These are phyloP conservation scores for Brachypterus glaber DNA, from an alignment of 2,888 invertebrate genomes.

Conservation along the genomic window DNA sequence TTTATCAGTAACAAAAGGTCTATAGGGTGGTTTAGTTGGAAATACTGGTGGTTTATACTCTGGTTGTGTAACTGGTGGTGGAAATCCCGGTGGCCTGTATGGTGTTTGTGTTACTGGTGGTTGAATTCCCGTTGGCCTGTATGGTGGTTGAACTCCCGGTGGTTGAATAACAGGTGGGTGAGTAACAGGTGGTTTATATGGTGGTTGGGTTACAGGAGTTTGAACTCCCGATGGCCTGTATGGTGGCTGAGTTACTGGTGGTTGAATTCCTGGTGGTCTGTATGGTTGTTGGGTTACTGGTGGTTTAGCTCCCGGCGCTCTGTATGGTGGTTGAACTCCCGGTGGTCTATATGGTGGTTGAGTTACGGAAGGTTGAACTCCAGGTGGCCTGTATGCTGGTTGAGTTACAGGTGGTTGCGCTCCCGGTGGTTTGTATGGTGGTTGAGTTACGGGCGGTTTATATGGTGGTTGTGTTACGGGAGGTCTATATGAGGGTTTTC, in stretches of 20 bases:
- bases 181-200: conserved; percentile 3
- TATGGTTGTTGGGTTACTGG: not conserved
- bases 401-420: not conserved
- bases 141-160: conserved; percentile 9
- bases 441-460: not conserved
- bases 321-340: not conserved
- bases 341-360: conserved; percentile 6
- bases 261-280: conserved; percentile 1
- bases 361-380: too few relatives aligned
- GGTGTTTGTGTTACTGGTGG: conserved; percentile 5
- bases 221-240: conserved; percentile 1
- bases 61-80: conserved; percentile 37
- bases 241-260: conserved; percentile 1
- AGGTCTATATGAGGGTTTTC: too few relatives aligned
- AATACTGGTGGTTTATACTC: conserved; percentile 1
- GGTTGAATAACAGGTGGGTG: conserved; percentile 5
- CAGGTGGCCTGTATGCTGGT: not conserved
- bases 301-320: not conserved
- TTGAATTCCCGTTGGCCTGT: conserved; percentile 4
- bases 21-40: conserved; percentile 6
- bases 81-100: conserved; percentile 10
- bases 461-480: not conserved
- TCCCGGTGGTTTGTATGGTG: not conserved
- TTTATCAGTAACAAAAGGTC: conserved; percentile 5
- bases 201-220: conserved; percentile 9